Evolutionary conservation across 2,113 vertebrate genomes (phyloP), one percentile per base, ranked within the genome.

Genomic region (Maccullochella peelii): DNA sequence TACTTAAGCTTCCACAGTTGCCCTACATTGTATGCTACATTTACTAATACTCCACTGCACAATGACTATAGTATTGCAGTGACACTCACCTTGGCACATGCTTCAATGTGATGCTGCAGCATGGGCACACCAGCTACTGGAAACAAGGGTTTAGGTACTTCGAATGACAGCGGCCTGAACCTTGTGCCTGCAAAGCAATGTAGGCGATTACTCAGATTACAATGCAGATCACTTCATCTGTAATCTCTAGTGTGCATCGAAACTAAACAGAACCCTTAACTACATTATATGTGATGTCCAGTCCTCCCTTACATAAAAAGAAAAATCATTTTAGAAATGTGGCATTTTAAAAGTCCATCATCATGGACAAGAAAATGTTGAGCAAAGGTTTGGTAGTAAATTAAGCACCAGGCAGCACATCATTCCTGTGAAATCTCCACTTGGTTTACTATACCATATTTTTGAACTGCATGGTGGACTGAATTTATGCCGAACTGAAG

Each of bases 71-170:
- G 33, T 4, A 54, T 7, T 61, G 49, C 33, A 4, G 1, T 52
- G n/a, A 40, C 49, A 11, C 71, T 91, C 92, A 98, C 98, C 96
- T 98, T 98, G 54, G 96, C 95, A 85, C 98, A 99, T 55, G 98
- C 97, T 87, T 98, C 98, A 27, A 99, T 98, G 92, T 99, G 98
- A 81, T 99, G 98, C 93, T 99, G 98, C 61, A 99, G 95, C 98
- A 99, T 99, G n/a, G 98, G 97, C 27, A 99, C 97, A 0, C 98
- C 98, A 1, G 98, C 98, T 59, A 99, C 97, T 8, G 98, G 98
- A 88, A 99, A 99, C 66, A 99, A 93, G 1, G 98, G 98, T 91
- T 99, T 99, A 63, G 98, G 98, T 59, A 99, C 98, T 90, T 99
- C 98, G 81, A 99, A 99, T 3, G 98, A 99, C 80, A 99, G 93